Base-by-base conservation (phyloP, 2,113 vertebrate genomes). In the Suricata suricatta region DNA sequence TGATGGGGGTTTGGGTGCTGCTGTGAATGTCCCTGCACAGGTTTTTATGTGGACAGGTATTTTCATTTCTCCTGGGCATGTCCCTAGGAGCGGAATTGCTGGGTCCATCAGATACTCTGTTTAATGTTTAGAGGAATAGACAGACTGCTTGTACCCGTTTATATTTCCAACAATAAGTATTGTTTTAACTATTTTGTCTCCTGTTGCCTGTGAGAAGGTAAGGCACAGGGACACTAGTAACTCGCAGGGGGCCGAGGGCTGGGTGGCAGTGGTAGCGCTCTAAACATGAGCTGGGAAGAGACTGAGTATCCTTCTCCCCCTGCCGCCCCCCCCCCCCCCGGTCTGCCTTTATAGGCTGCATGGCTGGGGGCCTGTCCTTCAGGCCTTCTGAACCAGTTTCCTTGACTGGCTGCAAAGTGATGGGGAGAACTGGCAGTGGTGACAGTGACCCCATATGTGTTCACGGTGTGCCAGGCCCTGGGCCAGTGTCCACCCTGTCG, bases 261-360 rank as follows among this genome's bases (percentile, higher is more conserved):
- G 54, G 12, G 25, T 0, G 1, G 38, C 27, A 23, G 66, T 31
- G 25, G 25, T 5, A 0, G 16, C 44, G 38, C 7, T 13, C 5
- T 35, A 16, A 1, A 17, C 25, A 2, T 6, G 1, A 63, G 57
- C 69, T 57, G 52, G 35, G 16, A 17, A 31, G 17, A 11, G 50
- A 47, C 80, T 71, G 16, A 27, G 27, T 2, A 0, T 13, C 29
- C 3, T 3, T 25, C 57, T 7, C 16, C 29, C 3, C 23, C 71
- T 1, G 3, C 38, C 86, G 41, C 33, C 29, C 6, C 5, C 71
- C 5, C 7, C 38, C 86, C 52, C 7, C 2, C 0, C 3, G n/a
- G 9, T 19, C 44, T 57, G 66, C 44, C 33, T 21, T 50, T n/a
- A 2, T 0, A 2, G 25, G 33, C 87, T 1, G 0, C 15, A 52